These are phyloP conservation scores for Ardeotis arabs DNA, from an alignment of 2,113 vertebrate genomes.

Conservation along the genomic window DNA sequence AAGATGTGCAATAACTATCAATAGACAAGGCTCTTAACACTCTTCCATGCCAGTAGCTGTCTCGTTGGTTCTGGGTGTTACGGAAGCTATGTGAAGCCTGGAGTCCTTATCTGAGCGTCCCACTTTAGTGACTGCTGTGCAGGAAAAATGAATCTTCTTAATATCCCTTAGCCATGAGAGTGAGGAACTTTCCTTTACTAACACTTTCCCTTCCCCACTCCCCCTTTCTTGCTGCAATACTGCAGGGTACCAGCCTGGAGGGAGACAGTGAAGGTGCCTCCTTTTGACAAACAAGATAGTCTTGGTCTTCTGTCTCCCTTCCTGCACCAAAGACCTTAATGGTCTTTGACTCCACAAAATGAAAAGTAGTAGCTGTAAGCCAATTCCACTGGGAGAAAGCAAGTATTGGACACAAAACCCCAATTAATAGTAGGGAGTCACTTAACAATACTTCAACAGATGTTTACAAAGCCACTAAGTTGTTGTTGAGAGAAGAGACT, in stretches of 20 bases:
- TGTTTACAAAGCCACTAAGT: neutral
- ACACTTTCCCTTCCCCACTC: neutral
- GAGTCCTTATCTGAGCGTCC: neutral
- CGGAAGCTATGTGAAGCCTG: accelerated
- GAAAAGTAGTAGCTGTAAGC: neutral
- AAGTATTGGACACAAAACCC: neutral
- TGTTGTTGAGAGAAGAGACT: neutral
- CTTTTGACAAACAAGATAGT: neutral
- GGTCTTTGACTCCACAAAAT: neutral
- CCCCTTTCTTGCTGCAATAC: neutral
- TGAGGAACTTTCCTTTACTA: neutral
- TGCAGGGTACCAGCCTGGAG: neutral
- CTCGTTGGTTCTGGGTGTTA: neutral
- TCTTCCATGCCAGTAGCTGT: neutral
- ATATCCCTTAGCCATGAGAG: neutral
- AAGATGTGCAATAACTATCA: neutral
- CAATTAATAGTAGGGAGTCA: neutral
- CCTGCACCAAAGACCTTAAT: neutral
- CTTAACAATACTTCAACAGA: neutral
- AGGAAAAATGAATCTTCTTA: neutral
- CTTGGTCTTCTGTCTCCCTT: neutral
- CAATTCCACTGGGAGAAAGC: neutral
- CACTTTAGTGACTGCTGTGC: neutral
- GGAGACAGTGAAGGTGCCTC: neutral
- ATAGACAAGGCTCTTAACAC: neutral